phyloP scores from a whole-genome alignment of 2,113 vertebrate genomes.

The Oplegnathus fasciatus region DNA sequence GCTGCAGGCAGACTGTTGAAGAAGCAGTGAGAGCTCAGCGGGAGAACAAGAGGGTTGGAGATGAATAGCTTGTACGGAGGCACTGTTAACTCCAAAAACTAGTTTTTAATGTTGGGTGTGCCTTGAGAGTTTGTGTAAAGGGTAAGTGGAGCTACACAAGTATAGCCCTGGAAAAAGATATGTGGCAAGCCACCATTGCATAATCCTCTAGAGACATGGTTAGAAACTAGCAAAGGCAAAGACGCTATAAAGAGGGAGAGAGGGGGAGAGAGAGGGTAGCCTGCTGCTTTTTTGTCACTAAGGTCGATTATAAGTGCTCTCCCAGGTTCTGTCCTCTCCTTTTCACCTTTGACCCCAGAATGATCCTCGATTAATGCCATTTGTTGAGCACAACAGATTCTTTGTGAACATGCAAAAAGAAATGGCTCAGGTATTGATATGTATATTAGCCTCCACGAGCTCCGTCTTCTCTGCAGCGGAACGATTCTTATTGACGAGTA shows the following conservation, averaged over 20 bases:
- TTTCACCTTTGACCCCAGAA: constrained; percentile 65
- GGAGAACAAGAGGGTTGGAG: constrained; percentile 56
- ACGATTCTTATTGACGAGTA: constrained; percentile 55
- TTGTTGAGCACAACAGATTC: constrained; percentile 67
- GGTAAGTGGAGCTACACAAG: constrained; percentile 60
- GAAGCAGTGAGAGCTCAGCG: constrained; percentile 60
- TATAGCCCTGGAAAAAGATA: constrained; percentile 68
- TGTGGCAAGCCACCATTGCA: constrained; percentile 71
- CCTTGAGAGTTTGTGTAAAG: constrained; percentile 71
- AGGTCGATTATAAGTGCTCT: constrained; percentile 52
- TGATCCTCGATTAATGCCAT: constrained; percentile 65
- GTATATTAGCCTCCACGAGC: constrained; percentile 56
- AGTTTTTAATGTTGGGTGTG: constrained; percentile 74
- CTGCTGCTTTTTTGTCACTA: constrained; percentile 81
- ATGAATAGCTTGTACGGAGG: constrained; percentile 65
- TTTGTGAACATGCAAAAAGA: constrained; percentile 60
- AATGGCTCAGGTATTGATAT: constrained; percentile 66
- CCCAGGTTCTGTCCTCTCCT: constrained; percentile 51
- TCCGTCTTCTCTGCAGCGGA: constrained; percentile 17
- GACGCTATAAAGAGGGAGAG: constrained; percentile 38
- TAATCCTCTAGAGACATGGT: constrained; percentile 72
- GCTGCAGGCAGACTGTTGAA: constrained; percentile 58
- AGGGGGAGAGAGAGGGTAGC: constrained; percentile 33
- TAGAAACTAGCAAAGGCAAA: constrained; percentile 60
- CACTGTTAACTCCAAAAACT: constrained; percentile 64